These are phyloP conservation scores for Myotis daubentonii DNA, from an alignment of 2,797 vertebrate genomes.

Conservation along the genomic window DNA sequence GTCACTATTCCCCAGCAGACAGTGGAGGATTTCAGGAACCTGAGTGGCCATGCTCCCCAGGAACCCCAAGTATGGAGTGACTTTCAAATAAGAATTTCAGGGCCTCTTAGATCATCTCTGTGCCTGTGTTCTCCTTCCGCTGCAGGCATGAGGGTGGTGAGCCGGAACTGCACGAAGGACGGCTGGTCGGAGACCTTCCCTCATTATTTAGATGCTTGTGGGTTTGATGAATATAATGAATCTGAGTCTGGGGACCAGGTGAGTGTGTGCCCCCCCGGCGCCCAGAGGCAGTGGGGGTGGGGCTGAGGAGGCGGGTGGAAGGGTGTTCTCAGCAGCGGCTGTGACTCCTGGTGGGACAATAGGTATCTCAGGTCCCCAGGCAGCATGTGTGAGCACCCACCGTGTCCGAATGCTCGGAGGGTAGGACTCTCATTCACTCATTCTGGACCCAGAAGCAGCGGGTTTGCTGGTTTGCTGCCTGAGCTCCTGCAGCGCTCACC, in stretches of 20 bases:
- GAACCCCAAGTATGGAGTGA: background rate
- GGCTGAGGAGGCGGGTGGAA: background rate
- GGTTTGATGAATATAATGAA: constrained; percentile 89
- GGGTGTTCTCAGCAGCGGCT: background rate
- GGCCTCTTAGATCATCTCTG: background rate
- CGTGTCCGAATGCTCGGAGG: fast-evolving
- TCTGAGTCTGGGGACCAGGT: constrained; percentile 87
- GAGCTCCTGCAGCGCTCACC: background rate
- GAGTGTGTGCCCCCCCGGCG: background rate
- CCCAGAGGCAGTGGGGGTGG: no score
- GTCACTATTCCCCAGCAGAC: fast-evolving
- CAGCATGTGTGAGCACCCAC: background rate
- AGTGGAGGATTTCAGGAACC: background rate
- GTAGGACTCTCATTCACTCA: background rate
- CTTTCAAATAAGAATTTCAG: background rate
- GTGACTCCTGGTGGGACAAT: background rate
- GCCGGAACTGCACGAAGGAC: constrained; percentile 94
- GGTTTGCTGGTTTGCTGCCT: background rate
- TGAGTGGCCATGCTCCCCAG: background rate
- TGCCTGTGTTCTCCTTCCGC: background rate
- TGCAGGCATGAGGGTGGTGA: constrained; percentile 89
- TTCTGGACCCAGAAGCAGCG: background rate
- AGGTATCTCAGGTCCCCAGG: background rate
- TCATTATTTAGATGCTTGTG: constrained; percentile 94
- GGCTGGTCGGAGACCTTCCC: constrained; percentile 97